Percentiles rank a stretch among this genome's conserved stretches.
phyloP scores from a whole-genome alignment of 2,113 vertebrate genomes.

The Mustela nigripes region DNA sequence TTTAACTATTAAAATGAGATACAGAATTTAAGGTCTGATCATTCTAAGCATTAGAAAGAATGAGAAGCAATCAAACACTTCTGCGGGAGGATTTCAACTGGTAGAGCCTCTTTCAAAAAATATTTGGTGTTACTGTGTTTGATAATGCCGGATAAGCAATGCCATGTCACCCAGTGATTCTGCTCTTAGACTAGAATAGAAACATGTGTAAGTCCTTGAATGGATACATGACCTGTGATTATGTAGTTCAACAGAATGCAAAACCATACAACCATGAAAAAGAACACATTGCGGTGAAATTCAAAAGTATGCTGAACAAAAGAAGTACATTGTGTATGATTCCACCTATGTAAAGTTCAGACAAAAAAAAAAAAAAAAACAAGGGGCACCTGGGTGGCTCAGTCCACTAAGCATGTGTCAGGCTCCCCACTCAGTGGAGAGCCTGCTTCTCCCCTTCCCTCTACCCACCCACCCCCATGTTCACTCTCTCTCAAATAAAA shows the following conservation, averaged over 20 bases:
- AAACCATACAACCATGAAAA: neutral
- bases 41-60: neutral
- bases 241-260: neutral
- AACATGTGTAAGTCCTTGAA: neutral
- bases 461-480: neutral
- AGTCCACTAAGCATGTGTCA: neutral
- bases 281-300: neutral
- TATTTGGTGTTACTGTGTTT: neutral
- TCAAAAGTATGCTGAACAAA: neutral
- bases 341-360: neutral
- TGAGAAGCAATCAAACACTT: neutral
- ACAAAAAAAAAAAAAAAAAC: neutral
- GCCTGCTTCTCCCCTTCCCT: neutral
- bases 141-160: neutral
- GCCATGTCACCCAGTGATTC: neutral
- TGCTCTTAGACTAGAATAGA: neutral
- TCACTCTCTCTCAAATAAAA: neutral
- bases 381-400: neutral
- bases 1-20: neutral
- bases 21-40: neutral
- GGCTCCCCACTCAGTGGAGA: neutral
- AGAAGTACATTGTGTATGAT: neutral
- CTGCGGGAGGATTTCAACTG: neutral
- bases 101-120: neutral
- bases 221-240: neutral